Percentiles rank a stretch among this genome's conserved stretches.
phyloP scores from a whole-genome alignment of 1,140 invertebrate species.

The Wasmannia auropunctata region DNA sequence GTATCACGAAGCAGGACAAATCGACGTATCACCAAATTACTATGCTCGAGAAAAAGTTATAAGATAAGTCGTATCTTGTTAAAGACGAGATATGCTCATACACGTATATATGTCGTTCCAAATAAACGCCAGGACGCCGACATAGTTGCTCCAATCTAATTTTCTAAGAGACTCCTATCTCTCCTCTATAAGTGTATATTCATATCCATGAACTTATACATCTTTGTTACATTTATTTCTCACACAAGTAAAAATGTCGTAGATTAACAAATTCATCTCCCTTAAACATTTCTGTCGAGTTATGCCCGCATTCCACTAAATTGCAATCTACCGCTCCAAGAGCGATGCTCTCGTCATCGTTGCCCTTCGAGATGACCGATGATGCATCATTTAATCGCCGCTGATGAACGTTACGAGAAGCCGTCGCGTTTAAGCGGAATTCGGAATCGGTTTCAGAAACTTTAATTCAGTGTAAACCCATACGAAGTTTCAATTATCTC shows the following conservation, averaged over 20 bases:
- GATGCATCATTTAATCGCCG: conserved; percentile 39
- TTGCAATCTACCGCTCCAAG: conserved; percentile 23
- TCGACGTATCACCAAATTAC: neutral
- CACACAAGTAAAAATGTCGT: neutral
- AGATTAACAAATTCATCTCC: neutral
- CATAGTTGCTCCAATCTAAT: neutral
- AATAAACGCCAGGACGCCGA: no score
- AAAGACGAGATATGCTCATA: neutral
- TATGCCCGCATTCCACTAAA: conserved; percentile 32
- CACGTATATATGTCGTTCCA: neutral
- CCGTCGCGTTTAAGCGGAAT: neutral
- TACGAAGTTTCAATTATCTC: neutral
- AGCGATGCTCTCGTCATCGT: conserved; percentile 29
- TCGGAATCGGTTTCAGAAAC: neutral
- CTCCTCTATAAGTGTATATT: neutral
- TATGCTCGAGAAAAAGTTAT: neutral
- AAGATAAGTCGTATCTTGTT: neutral
- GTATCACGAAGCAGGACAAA: neutral
- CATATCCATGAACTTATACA: neutral
- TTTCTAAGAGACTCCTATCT: neutral
- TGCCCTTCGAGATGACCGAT: conserved; percentile 33
- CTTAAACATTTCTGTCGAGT: conserved; percentile 1
- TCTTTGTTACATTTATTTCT: neutral
- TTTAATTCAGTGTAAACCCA: neutral
- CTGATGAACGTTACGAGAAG: conserved; percentile 27